These are phyloP conservation scores for Thamnophis sirtalis DNA, from an alignment of 2,113 vertebrate genomes.

Conservation along the genomic window DNA sequence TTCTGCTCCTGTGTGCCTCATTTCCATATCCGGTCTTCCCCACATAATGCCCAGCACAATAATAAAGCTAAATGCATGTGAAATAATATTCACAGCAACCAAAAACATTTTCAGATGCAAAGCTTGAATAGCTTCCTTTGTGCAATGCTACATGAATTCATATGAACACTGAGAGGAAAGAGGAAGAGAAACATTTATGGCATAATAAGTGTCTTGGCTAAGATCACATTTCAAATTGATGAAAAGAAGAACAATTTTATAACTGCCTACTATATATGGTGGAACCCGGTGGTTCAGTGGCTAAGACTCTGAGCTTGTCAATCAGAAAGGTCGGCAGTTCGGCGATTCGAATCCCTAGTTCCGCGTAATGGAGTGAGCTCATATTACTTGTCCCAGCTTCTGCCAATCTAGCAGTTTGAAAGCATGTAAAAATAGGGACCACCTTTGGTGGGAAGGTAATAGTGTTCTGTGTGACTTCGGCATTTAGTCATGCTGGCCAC, in stretches of 20 bases:
- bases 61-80: not conserved
- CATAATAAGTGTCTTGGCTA: not conserved
- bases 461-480: too few species aligned
- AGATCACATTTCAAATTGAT: not conserved
- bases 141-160: not conserved
- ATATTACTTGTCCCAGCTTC: too few species aligned
- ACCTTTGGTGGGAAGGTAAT: too few species aligned
- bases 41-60: not conserved
- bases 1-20: not conserved
- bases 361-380: too few species aligned
- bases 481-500: too few species aligned
- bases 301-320: too few species aligned
- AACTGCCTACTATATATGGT: not conserved
- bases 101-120: not conserved
- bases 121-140: not conserved
- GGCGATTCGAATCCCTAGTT: too few species aligned
- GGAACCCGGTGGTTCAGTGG: not conserved
- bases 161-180: not conserved
- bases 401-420: too few species aligned
- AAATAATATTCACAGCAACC: not conserved
- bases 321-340: too few species aligned
- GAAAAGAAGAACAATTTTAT: not conserved
- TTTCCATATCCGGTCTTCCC: not conserved
- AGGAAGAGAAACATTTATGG: not conserved
- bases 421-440: too few species aligned